Conservation (phyloP, 2,888 invertebrate species). For the Meiosimyza decipiens region DNA sequence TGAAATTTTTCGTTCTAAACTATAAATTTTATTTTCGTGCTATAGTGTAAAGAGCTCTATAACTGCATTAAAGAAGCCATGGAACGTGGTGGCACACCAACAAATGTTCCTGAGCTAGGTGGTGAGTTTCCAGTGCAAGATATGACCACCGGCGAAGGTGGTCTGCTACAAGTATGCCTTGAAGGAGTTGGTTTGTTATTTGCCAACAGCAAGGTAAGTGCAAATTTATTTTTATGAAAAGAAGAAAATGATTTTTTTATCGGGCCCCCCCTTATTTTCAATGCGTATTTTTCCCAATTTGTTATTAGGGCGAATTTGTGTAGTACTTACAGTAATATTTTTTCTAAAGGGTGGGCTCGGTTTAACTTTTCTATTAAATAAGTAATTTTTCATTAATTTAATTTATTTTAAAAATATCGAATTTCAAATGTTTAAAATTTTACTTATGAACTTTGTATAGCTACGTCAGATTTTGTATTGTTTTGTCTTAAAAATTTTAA, state of each 20-base stretch:
- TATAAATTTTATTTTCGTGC: background rate
- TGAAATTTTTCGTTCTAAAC: background rate
- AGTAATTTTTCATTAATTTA: too few species aligned
- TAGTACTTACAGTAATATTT: too few species aligned
- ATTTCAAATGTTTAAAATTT: slow-evolving; percentile 17
- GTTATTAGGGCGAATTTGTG: background rate
- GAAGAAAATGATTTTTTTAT: slow-evolving; percentile 1
- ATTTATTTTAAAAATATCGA: too few species aligned
- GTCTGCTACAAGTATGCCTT: slow-evolving; percentile 97
- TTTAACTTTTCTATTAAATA: too few species aligned
- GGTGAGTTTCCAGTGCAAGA: slow-evolving; percentile 99
- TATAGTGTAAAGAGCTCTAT: slow-evolving; percentile 95
- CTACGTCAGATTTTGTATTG: slow-evolving; percentile 44
- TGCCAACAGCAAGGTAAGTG: slow-evolving; percentile 97
- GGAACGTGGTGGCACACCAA: slow-evolving; percentile 84
- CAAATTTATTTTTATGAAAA: background rate
- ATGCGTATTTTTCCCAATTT: background rate
- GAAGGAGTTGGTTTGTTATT: slow-evolving; percentile 99
- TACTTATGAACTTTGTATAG: slow-evolving; percentile 44
- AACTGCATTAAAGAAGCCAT: slow-evolving; percentile 99
- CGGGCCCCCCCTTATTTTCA: background rate
- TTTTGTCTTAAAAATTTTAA: slow-evolving; percentile 21
- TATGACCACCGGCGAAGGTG: slow-evolving; percentile 96
- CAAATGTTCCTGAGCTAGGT: slow-evolving; percentile 70
- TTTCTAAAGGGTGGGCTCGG: too few species aligned